These are phyloP conservation scores for Fabriciana adippe DNA, from an alignment of 2,888 invertebrate genomes.

Conservation along the genomic window DNA sequence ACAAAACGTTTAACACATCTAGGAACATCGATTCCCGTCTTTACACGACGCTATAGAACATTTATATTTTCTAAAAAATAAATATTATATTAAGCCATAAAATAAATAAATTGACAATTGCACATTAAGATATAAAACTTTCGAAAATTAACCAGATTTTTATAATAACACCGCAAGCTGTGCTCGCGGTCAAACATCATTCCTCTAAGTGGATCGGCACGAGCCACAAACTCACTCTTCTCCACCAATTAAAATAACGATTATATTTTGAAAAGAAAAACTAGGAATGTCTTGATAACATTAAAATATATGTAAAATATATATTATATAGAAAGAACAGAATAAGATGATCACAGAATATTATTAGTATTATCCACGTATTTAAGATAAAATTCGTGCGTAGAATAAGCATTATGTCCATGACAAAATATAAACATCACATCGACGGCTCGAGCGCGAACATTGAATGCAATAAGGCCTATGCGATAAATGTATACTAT, in stretches of 20 bases:
- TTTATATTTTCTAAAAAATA: conserved; percentile 76
- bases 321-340: conserved; percentile 66
- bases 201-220: conserved; percentile 55
- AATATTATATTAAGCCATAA: conserved; percentile 77
- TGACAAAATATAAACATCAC: conserved; percentile 45
- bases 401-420: conserved; percentile 51
- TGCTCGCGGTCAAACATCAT: conserved; percentile 52
- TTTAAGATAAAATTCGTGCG: conserved; percentile 50
- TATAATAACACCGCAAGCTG: conserved; percentile 62
- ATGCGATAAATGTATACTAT: conserved; percentile 51
- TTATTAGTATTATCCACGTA: conserved; percentile 58
- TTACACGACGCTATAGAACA: conserved; percentile 60
- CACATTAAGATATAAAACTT: conserved; percentile 73
- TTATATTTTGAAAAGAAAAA: conserved; percentile 56
- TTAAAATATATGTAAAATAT: conserved; percentile 45
- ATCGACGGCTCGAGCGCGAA: conserved; percentile 45
- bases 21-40: conserved; percentile 76
- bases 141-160: conserved; percentile 63
- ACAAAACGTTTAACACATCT: conserved; percentile 67
- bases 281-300: conserved; percentile 76
- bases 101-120: conserved; percentile 79
- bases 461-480: conserved; percentile 60
- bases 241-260: conserved; percentile 47
- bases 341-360: conserved; percentile 73
- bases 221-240: conserved; percentile 58